Conservation (phyloP, 2,888 invertebrate species). For the Volucella bombylans region DNA sequence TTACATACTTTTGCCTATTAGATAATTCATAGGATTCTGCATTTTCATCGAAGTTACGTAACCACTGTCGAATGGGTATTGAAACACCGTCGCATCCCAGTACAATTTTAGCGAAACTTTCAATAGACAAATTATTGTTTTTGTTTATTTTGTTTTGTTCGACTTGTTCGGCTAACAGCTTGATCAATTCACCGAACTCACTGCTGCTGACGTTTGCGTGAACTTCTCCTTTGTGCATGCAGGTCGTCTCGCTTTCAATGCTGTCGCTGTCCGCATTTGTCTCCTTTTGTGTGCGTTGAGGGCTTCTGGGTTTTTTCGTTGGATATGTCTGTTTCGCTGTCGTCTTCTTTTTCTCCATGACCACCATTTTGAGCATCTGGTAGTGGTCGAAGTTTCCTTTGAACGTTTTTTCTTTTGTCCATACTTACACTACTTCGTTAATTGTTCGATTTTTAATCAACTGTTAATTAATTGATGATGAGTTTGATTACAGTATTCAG, state of each 20-base stretch:
- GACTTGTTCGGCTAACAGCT: background rate
- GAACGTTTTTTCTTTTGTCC: no score
- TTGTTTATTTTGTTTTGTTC: slow-evolving; percentile 2
- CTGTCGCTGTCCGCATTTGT: background rate
- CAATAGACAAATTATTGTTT: background rate
- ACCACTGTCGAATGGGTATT: slow-evolving; percentile 1
- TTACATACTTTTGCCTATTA: slow-evolving; percentile 1
- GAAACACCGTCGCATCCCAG: slow-evolving; percentile 4
- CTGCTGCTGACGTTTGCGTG: background rate
- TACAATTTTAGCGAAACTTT: slow-evolving; percentile 23
- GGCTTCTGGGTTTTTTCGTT: background rate
- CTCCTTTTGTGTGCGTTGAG: background rate
- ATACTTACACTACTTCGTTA: no score
- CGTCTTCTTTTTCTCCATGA: background rate
- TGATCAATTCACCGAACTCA: background rate
- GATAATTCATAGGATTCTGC: background rate
- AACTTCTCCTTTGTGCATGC: background rate
- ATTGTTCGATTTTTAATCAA: no score
- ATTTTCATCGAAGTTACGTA: background rate
- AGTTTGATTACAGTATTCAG: no score
- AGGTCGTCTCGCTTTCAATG: background rate
- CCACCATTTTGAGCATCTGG: no score
- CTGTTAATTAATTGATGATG: no score
- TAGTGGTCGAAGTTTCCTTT: no score
- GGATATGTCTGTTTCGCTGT: background rate